These are phyloP conservation scores for Enteromius thamalakanensis DNA, from an alignment of 2,797 vertebrate species.

Conservation along the genomic window DNA sequence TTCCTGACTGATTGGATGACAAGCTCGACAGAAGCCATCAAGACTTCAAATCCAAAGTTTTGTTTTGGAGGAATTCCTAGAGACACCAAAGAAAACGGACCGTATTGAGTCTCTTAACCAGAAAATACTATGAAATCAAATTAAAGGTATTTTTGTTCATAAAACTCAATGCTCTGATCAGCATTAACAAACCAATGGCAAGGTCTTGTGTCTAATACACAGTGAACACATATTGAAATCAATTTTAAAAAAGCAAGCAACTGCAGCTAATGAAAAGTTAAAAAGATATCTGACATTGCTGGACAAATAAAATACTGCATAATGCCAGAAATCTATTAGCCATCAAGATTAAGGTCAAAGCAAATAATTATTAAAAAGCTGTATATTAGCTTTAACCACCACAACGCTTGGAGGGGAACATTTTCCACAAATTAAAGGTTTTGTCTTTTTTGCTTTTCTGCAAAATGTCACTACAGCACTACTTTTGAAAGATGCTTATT, in stretches of 20 bases:
- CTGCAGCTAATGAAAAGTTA: background rate
- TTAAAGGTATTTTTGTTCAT: background rate
- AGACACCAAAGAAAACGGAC: background rate
- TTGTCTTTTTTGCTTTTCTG: background rate
- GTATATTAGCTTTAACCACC: background rate
- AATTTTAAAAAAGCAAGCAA: background rate
- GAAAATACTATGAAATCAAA: background rate
- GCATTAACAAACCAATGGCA: background rate
- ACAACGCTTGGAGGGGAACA: background rate
- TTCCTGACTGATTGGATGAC: conserved; percentile 12
- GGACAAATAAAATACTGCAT: background rate
- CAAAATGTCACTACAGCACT: background rate
- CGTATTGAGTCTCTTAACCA: background rate
- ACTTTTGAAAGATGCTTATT: background rate
- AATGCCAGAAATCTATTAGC: background rate
- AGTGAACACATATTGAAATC: background rate
- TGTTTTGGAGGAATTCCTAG: background rate
- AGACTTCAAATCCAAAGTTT: conserved; percentile 1
- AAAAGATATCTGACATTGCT: background rate
- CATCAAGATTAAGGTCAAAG: background rate
- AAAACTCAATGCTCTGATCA: background rate
- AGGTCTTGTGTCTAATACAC: background rate
- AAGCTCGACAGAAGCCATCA: background rate
- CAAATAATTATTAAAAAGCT: background rate
- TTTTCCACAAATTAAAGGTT: background rate